Conservation (phyloP, 2,797 vertebrate species). For the Melanotaenia nigrans region DNA sequence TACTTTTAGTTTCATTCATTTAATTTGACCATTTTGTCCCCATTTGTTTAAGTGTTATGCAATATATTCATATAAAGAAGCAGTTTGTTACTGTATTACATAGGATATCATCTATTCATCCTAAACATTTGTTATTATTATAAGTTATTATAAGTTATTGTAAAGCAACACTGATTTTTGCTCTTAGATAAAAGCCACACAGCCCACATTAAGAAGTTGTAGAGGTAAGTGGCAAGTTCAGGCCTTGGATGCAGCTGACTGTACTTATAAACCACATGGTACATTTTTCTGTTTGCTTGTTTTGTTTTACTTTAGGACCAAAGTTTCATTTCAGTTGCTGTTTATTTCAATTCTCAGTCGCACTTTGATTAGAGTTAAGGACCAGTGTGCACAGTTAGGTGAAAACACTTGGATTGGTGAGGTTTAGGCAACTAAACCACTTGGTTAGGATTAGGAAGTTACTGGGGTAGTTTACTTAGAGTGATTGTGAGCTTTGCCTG, state of each 20-base stretch:
- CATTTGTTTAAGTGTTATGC: neutral
- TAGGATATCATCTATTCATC: neutral
- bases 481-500: no score
- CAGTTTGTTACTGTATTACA: neutral
- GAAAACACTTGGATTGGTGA: neutral
- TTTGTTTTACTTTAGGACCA: neutral
- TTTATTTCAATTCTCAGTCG: neutral
- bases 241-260: neutral
- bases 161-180: neutral
- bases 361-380: neutral
- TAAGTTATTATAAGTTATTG: no score
- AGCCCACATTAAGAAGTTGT: neutral
- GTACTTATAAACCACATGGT: neutral
- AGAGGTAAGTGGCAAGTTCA: neutral
- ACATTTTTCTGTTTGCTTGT: neutral
- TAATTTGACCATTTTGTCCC: neutral
- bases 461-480: no score
- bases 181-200: neutral
- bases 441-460: neutral
- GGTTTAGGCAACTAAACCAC: neutral
- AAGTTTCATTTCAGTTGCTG: neutral
- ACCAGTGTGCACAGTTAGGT: neutral
- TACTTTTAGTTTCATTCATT: conserved; percentile 17
- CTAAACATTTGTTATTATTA: neutral
- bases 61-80: neutral